phyloP scores from a whole-genome alignment of 2,113 vertebrate species.

The Fukomys damarensis region DNA sequence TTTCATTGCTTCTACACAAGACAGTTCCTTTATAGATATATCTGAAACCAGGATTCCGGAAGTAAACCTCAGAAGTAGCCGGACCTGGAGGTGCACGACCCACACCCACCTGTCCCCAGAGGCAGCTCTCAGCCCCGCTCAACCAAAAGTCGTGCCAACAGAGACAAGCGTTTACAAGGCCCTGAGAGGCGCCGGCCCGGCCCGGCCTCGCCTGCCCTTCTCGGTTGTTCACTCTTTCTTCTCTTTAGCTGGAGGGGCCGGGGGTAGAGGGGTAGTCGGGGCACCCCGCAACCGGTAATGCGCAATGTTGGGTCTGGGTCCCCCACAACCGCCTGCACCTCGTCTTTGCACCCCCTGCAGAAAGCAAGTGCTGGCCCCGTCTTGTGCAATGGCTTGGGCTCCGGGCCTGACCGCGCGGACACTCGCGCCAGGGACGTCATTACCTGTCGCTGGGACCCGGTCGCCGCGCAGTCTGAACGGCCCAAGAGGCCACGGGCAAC shows the following conservation, averaged over 20 bases:
- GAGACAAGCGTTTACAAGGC: neutral
- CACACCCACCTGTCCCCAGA: neutral
- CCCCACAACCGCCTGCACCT: neutral
- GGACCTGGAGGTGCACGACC: neutral
- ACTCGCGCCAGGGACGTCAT: neutral
- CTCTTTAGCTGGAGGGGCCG: neutral
- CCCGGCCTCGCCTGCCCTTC: neutral
- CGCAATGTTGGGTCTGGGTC: neutral
- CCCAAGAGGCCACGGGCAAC: conserved; percentile 62
- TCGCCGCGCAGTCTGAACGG: neutral
- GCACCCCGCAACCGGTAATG: neutral
- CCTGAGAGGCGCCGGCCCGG: neutral
- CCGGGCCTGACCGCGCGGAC: neutral
- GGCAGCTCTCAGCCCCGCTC: neutral
- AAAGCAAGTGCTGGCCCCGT: neutral
- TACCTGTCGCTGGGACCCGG: conserved; percentile 65
- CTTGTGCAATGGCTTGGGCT: no score
- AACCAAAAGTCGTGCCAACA: neutral
- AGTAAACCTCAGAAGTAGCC: neutral
- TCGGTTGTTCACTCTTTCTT: neutral
- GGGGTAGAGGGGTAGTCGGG: neutral
- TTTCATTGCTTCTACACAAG: neutral
- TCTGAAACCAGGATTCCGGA: neutral
- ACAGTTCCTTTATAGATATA: neutral
- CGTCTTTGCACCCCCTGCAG: neutral